Conservation (phyloP, 2,113 vertebrate species). For the Sapayoa aenigma region DNA sequence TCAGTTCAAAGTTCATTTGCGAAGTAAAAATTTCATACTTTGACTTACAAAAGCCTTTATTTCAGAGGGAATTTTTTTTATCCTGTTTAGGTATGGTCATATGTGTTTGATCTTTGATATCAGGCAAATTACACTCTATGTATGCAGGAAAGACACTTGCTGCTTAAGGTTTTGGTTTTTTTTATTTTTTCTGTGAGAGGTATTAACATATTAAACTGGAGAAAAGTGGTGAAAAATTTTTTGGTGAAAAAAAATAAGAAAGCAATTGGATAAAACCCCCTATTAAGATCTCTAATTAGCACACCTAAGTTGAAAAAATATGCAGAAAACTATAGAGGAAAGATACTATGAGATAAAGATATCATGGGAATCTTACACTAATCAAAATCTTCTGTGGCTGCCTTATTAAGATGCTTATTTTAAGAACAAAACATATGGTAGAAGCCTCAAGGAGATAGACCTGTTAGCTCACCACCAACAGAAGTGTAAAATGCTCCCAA, state of each 20-base stretch:
- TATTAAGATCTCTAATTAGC: not conserved
- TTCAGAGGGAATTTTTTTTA: not conserved
- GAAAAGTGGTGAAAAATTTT: too few relatives aligned
- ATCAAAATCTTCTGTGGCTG: constrained; percentile 65
- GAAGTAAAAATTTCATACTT: not conserved
- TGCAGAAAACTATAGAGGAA: not conserved
- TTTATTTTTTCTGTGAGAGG: not conserved
- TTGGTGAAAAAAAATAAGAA: not conserved
- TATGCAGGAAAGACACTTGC: not conserved
- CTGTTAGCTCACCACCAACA: constrained; percentile 29
- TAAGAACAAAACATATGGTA: constrained; percentile 55
- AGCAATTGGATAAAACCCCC: not conserved
- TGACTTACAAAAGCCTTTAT: not conserved
- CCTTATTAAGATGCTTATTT: constrained; percentile 66
- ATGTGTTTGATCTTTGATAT: not conserved
- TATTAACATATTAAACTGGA: not conserved
- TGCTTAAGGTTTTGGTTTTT: not conserved
- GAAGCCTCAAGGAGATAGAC: constrained; percentile 47
- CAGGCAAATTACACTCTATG: not conserved
- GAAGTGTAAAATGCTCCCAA: constrained; percentile 58
- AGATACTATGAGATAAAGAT: constrained; percentile 66
- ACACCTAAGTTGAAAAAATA: not conserved
- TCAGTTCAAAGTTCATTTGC: not conserved
- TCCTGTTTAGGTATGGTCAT: not conserved
- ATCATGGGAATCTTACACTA: constrained; percentile 54